Conservation (phyloP, 2,797 vertebrate genomes). For the Prionace glauca region DNA sequence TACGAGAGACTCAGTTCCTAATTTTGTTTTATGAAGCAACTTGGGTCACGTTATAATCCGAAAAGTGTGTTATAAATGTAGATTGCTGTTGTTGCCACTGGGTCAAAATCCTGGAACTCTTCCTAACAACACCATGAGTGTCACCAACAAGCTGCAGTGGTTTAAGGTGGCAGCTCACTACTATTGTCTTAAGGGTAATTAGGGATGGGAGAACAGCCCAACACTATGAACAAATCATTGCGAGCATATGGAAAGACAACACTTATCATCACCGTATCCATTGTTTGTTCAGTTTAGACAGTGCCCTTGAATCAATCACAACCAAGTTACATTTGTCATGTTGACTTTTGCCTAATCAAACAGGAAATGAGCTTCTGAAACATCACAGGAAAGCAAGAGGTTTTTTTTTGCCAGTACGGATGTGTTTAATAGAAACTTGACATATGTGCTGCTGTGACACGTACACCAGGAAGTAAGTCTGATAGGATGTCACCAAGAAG, state of each 20-base stretch:
- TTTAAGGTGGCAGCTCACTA: no score
- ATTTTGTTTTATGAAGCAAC: no score
- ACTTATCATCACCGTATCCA: background rate
- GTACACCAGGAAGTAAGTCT: background rate
- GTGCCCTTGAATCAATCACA: background rate
- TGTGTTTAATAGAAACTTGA: background rate
- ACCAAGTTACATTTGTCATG: background rate
- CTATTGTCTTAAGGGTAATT: no score
- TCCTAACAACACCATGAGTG: no score
- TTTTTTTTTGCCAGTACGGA: background rate
- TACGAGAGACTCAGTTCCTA: no score
- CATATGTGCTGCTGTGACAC: background rate
- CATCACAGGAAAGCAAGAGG: background rate
- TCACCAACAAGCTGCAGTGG: no score
- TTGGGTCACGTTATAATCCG: no score
- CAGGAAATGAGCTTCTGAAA: background rate
- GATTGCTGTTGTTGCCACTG: no score
- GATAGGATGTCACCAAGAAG: background rate
- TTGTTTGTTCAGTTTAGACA: background rate
- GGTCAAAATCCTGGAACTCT: no score
- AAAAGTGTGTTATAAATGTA: no score
- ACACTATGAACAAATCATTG: no score
- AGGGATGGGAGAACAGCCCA: no score
- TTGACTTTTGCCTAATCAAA: background rate
- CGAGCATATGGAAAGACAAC: background rate